phyloP scores from a whole-genome alignment of 2,797 vertebrate species.

The Cossypha niveicapilla region DNA sequence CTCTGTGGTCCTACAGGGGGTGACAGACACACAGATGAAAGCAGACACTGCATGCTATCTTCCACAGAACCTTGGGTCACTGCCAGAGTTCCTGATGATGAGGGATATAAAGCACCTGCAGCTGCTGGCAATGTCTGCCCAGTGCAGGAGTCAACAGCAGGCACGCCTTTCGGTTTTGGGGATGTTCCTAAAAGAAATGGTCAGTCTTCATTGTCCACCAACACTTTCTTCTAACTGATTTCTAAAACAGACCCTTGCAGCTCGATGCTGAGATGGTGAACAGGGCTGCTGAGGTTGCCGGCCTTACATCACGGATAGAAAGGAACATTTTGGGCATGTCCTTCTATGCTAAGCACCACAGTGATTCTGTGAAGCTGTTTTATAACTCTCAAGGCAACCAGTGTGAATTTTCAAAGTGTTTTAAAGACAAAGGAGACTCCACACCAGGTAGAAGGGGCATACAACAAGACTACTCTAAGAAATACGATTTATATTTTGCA shows the following conservation, averaged over 20 bases:
- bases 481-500: rapidly evolving
- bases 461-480: not conserved
- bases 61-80: not conserved
- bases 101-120: not conserved
- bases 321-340: not conserved
- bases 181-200: not conserved
- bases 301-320: not conserved
- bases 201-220: not conserved
- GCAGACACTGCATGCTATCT: not conserved
- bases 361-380: not conserved
- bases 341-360: not conserved
- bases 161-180: not conserved
- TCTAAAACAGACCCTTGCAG: not conserved
- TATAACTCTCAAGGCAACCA: not conserved
- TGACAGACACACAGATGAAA: not conserved
- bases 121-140: not conserved
- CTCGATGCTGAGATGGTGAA: not conserved
- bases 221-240: not conserved
- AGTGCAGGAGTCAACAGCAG: rapidly evolving
- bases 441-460: not conserved
- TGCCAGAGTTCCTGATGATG: not conserved
- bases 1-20: not conserved
- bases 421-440: not conserved
- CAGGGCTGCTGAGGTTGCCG: not conserved
- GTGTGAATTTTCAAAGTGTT: not conserved